Evolutionary conservation across 2,888 invertebrate species (phyloP), one percentile per base, ranked within the genome.

Genomic region (Hylaea fasciaria): DNA sequence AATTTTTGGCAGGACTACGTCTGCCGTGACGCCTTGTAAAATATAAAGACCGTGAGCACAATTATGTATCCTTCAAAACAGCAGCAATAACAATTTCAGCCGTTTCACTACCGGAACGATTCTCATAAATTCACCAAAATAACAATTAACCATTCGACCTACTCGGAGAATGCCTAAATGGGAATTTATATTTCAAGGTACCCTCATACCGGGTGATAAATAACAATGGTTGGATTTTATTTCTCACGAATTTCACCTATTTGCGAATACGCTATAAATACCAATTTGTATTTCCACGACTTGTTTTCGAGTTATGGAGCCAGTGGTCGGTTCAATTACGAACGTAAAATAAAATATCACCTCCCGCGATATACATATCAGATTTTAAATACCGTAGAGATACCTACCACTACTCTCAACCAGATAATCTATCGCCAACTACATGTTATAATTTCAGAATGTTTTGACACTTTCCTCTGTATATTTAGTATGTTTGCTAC

Each of bases 101-200:
- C 37, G 46, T 57, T 46, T 37, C 40, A n/a, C 13, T 35, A 29
- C 48, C 32, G 37, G 41, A 57, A 41, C 54, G 49, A 10, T 22
- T 47, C 60, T 57, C 60, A 64, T 64, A 67, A 64, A 66, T 66
- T 43, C 49, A 28, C 29, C 62, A 49, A 64, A 63, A 59, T 64
- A 68, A 64, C 65, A 69, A 69, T 69, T 69, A 65, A 69, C 53
- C 61, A 64, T 64, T 62, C 62, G 39, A 59, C 62, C 69, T 65
- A 69, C 65, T 69, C 59, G 53, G 49, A 57, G 52, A 62, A 66
- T 57, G 41, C 61, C 62, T 61, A 64, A 71, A 69, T 68, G 64
- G 66, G 64, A 64, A 71, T 71, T 71, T 71, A 71, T 69, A 68
- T 64, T 64, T 64, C 66, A 66, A 70, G 70, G 69, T 67, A 49